Percentiles rank a stretch among this genome's conserved stretches.
Conservation (phyloP, 2,888 invertebrate genomes). For the Sycophila texana region DNA sequence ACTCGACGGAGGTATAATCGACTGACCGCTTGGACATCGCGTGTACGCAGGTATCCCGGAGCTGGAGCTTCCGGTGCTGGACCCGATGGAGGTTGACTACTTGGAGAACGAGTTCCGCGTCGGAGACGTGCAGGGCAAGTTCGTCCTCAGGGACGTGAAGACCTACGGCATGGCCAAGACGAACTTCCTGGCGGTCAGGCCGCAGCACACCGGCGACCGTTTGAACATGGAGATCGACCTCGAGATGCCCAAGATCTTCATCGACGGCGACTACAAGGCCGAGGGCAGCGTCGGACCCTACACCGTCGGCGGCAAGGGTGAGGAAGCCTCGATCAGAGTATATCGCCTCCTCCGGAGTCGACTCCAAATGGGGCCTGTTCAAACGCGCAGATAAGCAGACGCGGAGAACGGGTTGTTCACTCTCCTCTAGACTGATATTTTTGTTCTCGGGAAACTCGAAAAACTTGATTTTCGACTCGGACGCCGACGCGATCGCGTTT, state of each 20-base stretch:
- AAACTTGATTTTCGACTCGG: neutral
- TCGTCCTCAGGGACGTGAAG: constrained; percentile 77
- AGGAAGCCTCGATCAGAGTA: constrained; percentile 59
- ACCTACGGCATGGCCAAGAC: constrained; percentile 78
- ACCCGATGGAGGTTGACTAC: constrained; percentile 77
- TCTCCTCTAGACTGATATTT: too few species aligned
- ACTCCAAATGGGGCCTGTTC: too few species aligned
- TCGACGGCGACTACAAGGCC: constrained; percentile 80
- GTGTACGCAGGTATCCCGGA: constrained; percentile 76
- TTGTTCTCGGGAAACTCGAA: too few species aligned
- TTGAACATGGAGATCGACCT: constrained; percentile 80
- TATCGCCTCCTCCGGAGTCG: neutral
- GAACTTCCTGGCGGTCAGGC: constrained; percentile 78
- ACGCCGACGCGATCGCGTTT: neutral
- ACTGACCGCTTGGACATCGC: neutral
- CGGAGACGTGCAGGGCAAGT: constrained; percentile 75
- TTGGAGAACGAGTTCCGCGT: constrained; percentile 73
- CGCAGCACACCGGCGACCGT: constrained; percentile 78
- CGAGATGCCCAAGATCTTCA: constrained; percentile 77
- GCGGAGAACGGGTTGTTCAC: too few species aligned
- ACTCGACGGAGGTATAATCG: neutral
- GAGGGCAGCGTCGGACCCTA: constrained; percentile 81
- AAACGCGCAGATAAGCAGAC: too few species aligned
- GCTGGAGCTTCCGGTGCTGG: constrained; percentile 77
- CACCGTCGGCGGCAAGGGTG: constrained; percentile 81